A percentile compares a stretch with the other conserved stretches of the same genome.
phyloP scores from a whole-genome alignment of 2,888 invertebrate genomes.

The Beris morrisii region DNA sequence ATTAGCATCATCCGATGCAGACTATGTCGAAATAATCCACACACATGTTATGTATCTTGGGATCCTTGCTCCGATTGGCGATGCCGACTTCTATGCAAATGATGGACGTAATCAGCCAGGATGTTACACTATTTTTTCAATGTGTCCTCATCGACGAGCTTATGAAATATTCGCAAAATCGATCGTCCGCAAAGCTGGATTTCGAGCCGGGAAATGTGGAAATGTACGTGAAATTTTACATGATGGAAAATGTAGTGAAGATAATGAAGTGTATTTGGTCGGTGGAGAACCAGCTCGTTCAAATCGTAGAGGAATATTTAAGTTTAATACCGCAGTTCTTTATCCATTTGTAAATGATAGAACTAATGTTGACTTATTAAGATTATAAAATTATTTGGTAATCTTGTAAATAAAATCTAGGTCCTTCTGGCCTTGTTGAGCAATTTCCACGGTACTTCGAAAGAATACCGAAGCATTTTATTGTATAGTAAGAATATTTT shows the following conservation, averaged over 20 bases:
- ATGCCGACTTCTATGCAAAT: slow-evolving; percentile 60
- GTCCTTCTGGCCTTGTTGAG: too few species aligned
- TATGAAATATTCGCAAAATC: slow-evolving; percentile 57
- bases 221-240: slow-evolving; percentile 23
- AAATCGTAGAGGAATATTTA: slow-evolving; percentile 12
- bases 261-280: not conserved
- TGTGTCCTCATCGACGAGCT: slow-evolving; percentile 57
- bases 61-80: slow-evolving; percentile 49
- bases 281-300: slow-evolving; percentile 14
- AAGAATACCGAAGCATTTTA: too few species aligned
- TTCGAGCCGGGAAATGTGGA: slow-evolving; percentile 46
- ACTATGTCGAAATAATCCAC: slow-evolving; percentile 52
- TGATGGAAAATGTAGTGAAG: not conserved
- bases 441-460: too few species aligned
- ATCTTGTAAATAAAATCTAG: too few species aligned
- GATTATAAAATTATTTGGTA: too few species aligned
- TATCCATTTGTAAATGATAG: too few species aligned
- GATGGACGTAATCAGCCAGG: slow-evolving; percentile 60
- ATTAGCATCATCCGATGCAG: slow-evolving; percentile 47
- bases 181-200: slow-evolving; percentile 46
- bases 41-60: slow-evolving; percentile 49
- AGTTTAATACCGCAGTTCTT: not conserved
- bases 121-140: slow-evolving; percentile 53
- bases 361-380: too few species aligned
- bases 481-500: too few species aligned